These are phyloP conservation scores for Naso thynnoides DNA, from an alignment of 2,797 vertebrate species.

Conservation along the genomic window DNA sequence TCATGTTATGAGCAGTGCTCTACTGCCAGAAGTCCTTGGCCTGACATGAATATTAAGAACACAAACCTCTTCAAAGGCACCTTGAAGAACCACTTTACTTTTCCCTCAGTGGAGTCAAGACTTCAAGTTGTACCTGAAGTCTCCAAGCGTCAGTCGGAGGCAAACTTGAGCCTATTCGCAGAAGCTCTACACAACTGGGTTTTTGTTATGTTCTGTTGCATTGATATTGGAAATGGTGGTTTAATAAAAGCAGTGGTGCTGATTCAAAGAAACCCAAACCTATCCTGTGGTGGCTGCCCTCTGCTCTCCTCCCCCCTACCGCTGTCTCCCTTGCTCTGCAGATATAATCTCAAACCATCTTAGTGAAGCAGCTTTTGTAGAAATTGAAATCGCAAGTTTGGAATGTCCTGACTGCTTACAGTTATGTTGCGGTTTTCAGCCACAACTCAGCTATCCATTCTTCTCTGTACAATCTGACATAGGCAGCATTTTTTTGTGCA, in stretches of 20 bases:
- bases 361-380: conserved; percentile 84
- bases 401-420: conserved; percentile 93
- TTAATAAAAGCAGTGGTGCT: conserved; percentile 89
- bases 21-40: conserved; percentile 55
- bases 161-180: conserved; percentile 41
- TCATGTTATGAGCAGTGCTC: conserved; percentile 31
- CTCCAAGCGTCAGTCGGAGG: conserved; percentile 51
- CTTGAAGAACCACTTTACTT: conserved; percentile 71
- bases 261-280: conserved; percentile 80
- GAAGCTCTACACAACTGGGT: conserved; percentile 63
- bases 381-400: conserved; percentile 91
- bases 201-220: conserved; percentile 73
- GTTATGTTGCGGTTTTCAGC: conserved; percentile 91
- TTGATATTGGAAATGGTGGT: conserved; percentile 85
- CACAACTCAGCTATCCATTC: conserved; percentile 66
- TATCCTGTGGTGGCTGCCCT: conserved; percentile 74
- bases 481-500: conserved; percentile 55
- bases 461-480: conserved; percentile 84
- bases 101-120: conserved; percentile 57
- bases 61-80: conserved; percentile 72
- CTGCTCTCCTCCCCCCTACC: conserved; percentile 73
- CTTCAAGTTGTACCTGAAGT: conserved; percentile 75
- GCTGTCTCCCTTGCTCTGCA: conserved; percentile 84
- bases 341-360: conserved; percentile 90
- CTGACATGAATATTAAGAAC: conserved; percentile 61